These are phyloP conservation scores for Oryzias sinensis DNA, from an alignment of 2,797 vertebrate species.

Conservation along the genomic window DNA sequence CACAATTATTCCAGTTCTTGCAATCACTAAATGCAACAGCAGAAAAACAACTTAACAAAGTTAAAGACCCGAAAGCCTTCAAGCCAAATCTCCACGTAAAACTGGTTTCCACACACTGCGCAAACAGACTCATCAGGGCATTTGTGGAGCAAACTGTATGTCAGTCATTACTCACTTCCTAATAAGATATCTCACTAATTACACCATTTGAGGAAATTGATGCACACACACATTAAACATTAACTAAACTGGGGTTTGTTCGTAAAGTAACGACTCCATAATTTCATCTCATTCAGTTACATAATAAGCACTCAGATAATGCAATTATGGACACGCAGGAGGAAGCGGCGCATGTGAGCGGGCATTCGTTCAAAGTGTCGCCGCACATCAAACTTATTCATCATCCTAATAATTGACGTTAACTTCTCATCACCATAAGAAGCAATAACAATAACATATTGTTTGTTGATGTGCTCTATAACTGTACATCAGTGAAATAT, in stretches of 20 bases:
- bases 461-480: slow-evolving; percentile 36
- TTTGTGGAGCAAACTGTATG: too few relatives aligned
- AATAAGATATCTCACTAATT: slow-evolving; percentile 49
- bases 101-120: too few relatives aligned
- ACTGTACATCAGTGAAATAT: slow-evolving; percentile 83
- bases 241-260: slow-evolving; percentile 22
- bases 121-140: too few relatives aligned
- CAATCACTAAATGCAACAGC: too few relatives aligned
- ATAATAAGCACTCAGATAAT: slow-evolving; percentile 36
- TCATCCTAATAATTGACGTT: slow-evolving; percentile 9
- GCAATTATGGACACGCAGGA: slow-evolving; percentile 15
- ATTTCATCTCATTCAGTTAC: slow-evolving; percentile 38
- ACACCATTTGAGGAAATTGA: slow-evolving; percentile 33
- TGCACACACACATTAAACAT: slow-evolving; percentile 21
- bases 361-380: slow-evolving; percentile 25
- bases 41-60: too few relatives aligned
- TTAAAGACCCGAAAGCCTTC: too few relatives aligned
- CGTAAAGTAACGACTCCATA: slow-evolving; percentile 19
- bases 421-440: neutral
- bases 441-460: too few relatives aligned
- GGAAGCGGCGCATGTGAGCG: slow-evolving; percentile 14
- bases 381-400: slow-evolving; percentile 13
- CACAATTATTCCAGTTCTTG: too few relatives aligned
- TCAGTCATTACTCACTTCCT: slow-evolving; percentile 40
- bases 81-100: too few relatives aligned